Base-by-base conservation (phyloP, 2,888 invertebrate species). In the Neoitamus cyanurus region DNA sequence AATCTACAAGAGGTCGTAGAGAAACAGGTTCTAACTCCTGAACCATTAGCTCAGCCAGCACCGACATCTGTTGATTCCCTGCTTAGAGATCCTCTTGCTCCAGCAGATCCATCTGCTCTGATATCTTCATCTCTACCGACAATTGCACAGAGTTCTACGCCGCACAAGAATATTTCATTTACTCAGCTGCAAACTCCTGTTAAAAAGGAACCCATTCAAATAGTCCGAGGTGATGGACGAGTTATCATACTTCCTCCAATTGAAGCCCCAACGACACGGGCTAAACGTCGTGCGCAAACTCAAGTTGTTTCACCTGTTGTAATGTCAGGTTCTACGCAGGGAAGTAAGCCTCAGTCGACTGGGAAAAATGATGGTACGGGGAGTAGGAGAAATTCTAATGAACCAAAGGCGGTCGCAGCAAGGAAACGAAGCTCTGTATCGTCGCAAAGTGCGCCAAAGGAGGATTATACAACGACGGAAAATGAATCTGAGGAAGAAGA, bases 231-330 rank as follows among this genome's bases (percentile, higher is more conserved):
- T 25, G 95, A 96, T 89, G 96, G 96, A 0, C 93, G 96, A 37
- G 93, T 96, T 48, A 95, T 96, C 82, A 95, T 95, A 0, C 91
- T 96, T 86, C 96, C 96, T 13, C 96, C 96, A 0, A 96, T 96
- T 83, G 96, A 96, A 90, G 95, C 96, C 28, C 96, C 96, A 7
- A 95, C 96, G 1, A 96, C 96, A 0, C 92, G 96, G 68, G 95
- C 96, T 25, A 95, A 95, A 89, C 92, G 94, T 13, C 93, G 94
- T 86, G 94, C 92, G 85, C 93, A 93, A 86, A 88, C 88, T 46
- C 88, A 89, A 31, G 88, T 90, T 0, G 75, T 84, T 0, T 25
- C 84, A 69, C 58, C 84, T 42, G 34, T 31, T 70, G 7, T 46
- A 5, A 13, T 77, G 37, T 68, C 70, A 28, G 36, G 37, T 25